Percentiles rank a stretch among this genome's conserved stretches.
These are phyloP conservation scores for Cryptotermes secundus DNA, from an alignment of 1,140 invertebrate species.

Conservation along the genomic window DNA sequence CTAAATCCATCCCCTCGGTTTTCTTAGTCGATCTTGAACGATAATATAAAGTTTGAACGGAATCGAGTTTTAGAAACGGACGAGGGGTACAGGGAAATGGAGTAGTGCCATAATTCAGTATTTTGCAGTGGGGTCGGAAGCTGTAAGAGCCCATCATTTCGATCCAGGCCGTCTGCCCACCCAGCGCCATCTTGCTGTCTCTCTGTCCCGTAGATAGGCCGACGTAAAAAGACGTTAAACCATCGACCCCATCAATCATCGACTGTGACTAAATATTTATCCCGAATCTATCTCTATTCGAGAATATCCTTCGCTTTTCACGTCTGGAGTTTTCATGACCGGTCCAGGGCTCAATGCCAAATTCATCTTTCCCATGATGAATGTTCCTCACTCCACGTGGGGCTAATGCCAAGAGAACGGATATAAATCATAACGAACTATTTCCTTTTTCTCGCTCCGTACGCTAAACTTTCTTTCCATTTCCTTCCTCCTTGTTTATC, in stretches of 20 bases:
- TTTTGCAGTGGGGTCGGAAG: too few relatives aligned
- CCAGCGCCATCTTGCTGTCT: too few relatives aligned
- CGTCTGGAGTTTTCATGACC: background rate
- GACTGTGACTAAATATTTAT: conserved; percentile 6
- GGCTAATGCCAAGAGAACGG: background rate
- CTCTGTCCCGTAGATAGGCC: too few relatives aligned
- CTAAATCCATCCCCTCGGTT: too few relatives aligned
- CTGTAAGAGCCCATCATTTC: too few relatives aligned
- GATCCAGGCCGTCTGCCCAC: too few relatives aligned
- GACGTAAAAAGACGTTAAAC: background rate
- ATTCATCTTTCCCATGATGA: background rate
- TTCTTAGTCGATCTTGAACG: too few relatives aligned
- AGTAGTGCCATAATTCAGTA: too few relatives aligned
- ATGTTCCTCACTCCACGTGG: background rate
- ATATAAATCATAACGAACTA: background rate
- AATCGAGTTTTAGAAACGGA: too few relatives aligned
- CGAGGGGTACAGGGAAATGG: too few relatives aligned
- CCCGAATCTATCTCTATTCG: background rate
- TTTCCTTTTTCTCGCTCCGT: background rate
- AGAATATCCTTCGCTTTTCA: background rate
- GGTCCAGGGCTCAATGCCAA: background rate
- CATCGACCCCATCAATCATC: background rate
- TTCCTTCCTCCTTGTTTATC: background rate
- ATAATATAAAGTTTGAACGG: too few relatives aligned
- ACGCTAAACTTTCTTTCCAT: background rate